Percentiles rank a stretch among this genome's conserved stretches.
Evolutionary conservation across 2,113 vertebrate species (phyloP).

Genomic region (Eudyptes chrysolophus): DNA sequence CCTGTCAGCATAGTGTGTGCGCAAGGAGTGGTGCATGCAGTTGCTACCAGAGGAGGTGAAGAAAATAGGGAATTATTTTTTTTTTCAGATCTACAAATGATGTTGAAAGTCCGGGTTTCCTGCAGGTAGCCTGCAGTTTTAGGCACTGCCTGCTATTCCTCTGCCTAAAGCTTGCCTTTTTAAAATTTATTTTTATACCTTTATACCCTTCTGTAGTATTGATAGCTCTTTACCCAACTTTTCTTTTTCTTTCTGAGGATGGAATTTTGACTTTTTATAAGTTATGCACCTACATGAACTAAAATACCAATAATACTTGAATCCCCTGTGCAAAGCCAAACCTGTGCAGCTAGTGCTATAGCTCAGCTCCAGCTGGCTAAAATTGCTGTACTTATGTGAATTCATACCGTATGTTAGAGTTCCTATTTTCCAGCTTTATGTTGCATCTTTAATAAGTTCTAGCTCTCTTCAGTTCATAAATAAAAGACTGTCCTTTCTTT

Average conservation of each 20-base stretch:
- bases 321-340: not conserved
- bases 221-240: not conserved
- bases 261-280: not conserved
- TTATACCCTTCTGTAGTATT: not conserved
- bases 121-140: not conserved
- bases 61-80: not conserved
- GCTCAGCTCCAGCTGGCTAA: not conserved
- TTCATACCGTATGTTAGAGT: not conserved
- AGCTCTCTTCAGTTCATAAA: not conserved
- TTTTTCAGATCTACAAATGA: not conserved
- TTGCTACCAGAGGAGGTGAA: not conserved
- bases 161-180: not conserved
- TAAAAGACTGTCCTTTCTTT: not conserved
- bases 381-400: slow-evolving; percentile 22
- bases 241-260: not conserved
- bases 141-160: not conserved
- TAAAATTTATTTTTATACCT: not conserved
- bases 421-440: not conserved
- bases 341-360: not conserved
- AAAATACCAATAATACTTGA: not conserved
- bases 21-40: not conserved
- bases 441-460: not conserved
- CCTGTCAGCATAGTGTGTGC: not conserved
- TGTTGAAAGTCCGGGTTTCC: not conserved
- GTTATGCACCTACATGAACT: not conserved